A percentile compares a stretch with the other conserved stretches of the same genome.
Conservation (phyloP, 2,113 vertebrate species). For the Meriones unguiculatus region DNA sequence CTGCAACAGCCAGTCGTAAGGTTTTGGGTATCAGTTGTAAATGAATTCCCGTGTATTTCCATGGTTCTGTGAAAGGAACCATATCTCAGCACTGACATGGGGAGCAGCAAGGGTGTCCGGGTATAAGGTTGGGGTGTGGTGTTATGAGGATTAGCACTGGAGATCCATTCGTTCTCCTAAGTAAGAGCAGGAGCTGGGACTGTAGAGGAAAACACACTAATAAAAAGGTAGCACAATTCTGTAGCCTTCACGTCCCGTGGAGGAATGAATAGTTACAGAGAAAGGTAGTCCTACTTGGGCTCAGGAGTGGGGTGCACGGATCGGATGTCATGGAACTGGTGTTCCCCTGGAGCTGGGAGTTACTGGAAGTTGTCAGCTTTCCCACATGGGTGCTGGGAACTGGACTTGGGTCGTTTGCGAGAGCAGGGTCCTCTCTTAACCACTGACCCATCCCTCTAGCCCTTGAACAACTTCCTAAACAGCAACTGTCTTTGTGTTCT, state of each 20-base stretch:
- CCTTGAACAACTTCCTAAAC: not conserved
- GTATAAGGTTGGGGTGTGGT: not conserved
- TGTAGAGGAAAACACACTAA: not conserved
- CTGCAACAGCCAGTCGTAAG: not conserved
- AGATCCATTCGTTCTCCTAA: not conserved
- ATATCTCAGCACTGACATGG: not conserved
- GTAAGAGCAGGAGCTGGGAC: not conserved
- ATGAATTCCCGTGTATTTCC: not conserved
- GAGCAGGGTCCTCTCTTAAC: not conserved
- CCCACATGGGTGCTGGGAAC: not conserved
- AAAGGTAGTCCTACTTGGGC: not conserved
- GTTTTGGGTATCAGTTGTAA: not conserved
- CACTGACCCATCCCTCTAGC: not conserved
- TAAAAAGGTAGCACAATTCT: not conserved
- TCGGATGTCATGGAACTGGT: not conserved
- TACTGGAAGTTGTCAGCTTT: not conserved
- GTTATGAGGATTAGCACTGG: not conserved
- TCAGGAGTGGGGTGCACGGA: not conserved
- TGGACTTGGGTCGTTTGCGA: not conserved
- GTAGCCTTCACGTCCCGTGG: not conserved
- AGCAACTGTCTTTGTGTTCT: not conserved
- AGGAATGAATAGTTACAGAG: constrained; percentile 21
- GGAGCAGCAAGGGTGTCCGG: not conserved
- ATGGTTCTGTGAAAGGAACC: not conserved
- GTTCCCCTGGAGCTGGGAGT: not conserved